Evolutionary conservation across 2,113 vertebrate species (phyloP).

Genomic region (Cyprinodon variegatus): DNA sequence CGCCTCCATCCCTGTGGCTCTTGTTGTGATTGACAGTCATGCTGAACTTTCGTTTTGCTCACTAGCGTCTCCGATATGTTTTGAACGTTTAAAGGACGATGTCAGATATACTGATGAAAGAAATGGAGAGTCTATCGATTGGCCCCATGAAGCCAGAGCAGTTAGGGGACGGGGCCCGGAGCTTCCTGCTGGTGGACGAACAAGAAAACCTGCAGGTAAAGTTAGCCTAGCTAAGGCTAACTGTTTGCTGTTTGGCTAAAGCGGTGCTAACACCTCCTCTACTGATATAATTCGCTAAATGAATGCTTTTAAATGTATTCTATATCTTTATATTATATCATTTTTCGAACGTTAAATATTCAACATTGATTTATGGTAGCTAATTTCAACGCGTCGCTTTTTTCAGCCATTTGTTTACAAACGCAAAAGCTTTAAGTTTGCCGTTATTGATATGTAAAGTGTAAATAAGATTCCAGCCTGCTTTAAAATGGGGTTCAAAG

Average conservation of each 20-base stretch:
- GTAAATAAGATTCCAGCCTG: neutral
- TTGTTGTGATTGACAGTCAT: constrained; percentile 68
- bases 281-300: neutral
- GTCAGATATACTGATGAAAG: constrained; percentile 79
- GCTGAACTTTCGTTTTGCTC: constrained; percentile 59
- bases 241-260: constrained; percentile 49
- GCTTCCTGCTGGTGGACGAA: constrained; percentile 83
- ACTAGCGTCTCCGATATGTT: constrained; percentile 3
- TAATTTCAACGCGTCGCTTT: neutral
- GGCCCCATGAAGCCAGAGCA: constrained; percentile 31
- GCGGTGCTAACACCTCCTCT: neutral
- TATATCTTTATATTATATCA: neutral
- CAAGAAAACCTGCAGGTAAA: constrained; percentile 83
- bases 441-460: neutral
- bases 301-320: too few relatives aligned
- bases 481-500: neutral
- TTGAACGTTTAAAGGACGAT: constrained; percentile 49
- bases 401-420: neutral
- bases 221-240: constrained; percentile 57
- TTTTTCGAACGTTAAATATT: neutral
- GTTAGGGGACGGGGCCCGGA: constrained; percentile 38
- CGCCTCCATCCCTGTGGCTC: constrained; percentile 48
- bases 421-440: neutral
- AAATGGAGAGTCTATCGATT: constrained; percentile 72
- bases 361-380: neutral